Evolutionary conservation across 2,888 invertebrate genomes (phyloP).

Genomic region (Coecobrya sp.): DNA sequence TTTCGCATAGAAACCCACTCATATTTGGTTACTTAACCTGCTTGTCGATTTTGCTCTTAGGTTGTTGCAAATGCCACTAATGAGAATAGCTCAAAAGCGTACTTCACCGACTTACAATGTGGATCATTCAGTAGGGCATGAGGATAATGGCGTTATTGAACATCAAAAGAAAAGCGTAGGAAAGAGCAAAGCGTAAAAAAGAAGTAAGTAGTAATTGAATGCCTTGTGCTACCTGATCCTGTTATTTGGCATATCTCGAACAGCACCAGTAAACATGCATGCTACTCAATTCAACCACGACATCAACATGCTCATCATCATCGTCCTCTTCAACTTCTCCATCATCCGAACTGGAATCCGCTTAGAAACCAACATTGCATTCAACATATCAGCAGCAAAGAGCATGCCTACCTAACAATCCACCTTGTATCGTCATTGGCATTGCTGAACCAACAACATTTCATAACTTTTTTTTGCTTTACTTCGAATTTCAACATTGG

Average conservation of each 20-base stretch:
- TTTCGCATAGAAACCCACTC: too few relatives aligned
- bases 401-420: neutral
- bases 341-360: neutral
- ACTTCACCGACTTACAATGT: neutral
- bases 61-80: neutral
- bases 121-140: constrained; percentile 20
- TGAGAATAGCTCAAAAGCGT: neutral
- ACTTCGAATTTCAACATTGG: neutral
- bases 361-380: constrained; percentile 10
- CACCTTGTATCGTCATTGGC: neutral
- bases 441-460: neutral
- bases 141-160: constrained; percentile 20
- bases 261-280: neutral
- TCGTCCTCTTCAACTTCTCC: neutral
- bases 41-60: neutral
- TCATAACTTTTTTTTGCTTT: neutral
- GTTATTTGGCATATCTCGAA: neutral
- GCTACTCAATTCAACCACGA: neutral
- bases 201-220: neutral
- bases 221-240: neutral
- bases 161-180: constrained; percentile 18
- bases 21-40: too few relatives aligned
- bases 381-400: neutral
- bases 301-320: constrained; percentile 8
- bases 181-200: constrained; percentile 1